A percentile compares a stretch with the other conserved stretches of the same genome.
Evolutionary conservation across 2,888 invertebrate species (phyloP).

Genomic region (Netelia virgata): DNA sequence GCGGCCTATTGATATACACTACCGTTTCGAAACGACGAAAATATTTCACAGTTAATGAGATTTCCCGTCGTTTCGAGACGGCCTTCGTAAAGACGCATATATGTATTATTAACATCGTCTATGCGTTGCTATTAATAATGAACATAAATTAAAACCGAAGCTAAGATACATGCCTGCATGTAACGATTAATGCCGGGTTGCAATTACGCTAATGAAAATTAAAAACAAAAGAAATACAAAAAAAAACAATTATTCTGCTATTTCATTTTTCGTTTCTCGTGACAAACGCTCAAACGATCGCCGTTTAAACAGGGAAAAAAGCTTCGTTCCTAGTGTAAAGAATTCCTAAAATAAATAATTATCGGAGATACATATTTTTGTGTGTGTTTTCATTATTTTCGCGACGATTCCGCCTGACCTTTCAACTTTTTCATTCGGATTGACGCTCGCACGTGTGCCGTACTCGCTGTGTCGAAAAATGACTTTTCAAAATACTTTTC

Average conservation of each 20-base stretch:
- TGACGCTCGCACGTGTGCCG: conserved; percentile 13
- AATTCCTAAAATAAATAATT: not conserved
- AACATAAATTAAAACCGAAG: conserved; percentile 68
- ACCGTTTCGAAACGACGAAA: not conserved
- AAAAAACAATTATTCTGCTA: conserved; percentile 7
- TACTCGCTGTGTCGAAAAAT: conserved; percentile 22
- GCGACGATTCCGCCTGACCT: conserved; percentile 3
- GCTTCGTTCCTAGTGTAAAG: conserved; percentile 8
- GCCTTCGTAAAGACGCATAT: conserved; percentile 26
- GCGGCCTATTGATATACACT: conserved; percentile 5
- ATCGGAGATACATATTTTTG: not conserved
- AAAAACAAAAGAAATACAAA: no score
- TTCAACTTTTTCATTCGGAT: not conserved
- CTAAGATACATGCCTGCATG: conserved; percentile 74
- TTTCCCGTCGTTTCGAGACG: conserved; percentile 1
- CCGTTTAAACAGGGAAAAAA: not conserved
- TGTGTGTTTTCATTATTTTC: not conserved
- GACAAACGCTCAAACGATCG: not conserved
- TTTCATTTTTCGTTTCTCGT: not conserved
- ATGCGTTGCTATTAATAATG: conserved; percentile 50
- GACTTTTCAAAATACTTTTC: conserved; percentile 37
- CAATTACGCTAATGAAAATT: conserved; percentile 39
- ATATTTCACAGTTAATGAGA: not conserved
- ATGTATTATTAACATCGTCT: conserved; percentile 39
- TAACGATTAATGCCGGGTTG: conserved; percentile 64